Base-by-base conservation (phyloP, 2,113 vertebrate genomes). In the Choloepus hoffmanni region DNA sequence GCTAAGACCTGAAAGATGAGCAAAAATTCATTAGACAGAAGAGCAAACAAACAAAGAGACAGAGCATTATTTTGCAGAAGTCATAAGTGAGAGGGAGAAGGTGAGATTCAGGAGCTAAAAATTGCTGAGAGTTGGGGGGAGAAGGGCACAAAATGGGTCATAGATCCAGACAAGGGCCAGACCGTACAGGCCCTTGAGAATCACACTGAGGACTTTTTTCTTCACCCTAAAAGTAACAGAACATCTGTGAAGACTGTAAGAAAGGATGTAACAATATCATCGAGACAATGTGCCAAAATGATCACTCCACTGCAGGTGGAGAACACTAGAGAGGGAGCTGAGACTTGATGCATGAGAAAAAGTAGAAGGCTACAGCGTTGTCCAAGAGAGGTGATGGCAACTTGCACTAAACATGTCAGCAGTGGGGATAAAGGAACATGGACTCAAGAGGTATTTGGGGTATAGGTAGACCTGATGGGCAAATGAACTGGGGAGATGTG, bases 11-110 rank as follows among this genome's bases (percentile, higher is more conserved):
- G 7, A 85, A 91, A 77, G 43, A 60, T 72, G 30, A 77, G 26
- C 26, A 83, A 76, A 36, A 83, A 65, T 92, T 84, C 21, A 86
- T 36, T 76, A 76, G 24, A 30, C 74, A 76, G 92, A 45, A 33
- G 3, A 28, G 12, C 16, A 33, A 30, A 5, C 36, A 28, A 26
- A 26, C 0, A 21, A 7, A 74, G 1, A 28, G 14, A 26, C 0
- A 21, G 9, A 74, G 1, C 21, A 26, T 19, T 63, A 30, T 79
- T 87, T 91, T 93, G 24, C 26, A 78, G 58, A 90, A 73, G 8
- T 74, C 45, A 60, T 2, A 73, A 53, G n/a, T 55, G 11, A 67
- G 19, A 24, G 40, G 65, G 40, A 85, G 4, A 85, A 65, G 23
- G 43, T 30, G 5, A 94, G 62, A 7, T 88, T 88, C 4, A 68